Evolutionary conservation across 2,113 vertebrate genomes (phyloP).

Genomic region (Hyaena hyaena): DNA sequence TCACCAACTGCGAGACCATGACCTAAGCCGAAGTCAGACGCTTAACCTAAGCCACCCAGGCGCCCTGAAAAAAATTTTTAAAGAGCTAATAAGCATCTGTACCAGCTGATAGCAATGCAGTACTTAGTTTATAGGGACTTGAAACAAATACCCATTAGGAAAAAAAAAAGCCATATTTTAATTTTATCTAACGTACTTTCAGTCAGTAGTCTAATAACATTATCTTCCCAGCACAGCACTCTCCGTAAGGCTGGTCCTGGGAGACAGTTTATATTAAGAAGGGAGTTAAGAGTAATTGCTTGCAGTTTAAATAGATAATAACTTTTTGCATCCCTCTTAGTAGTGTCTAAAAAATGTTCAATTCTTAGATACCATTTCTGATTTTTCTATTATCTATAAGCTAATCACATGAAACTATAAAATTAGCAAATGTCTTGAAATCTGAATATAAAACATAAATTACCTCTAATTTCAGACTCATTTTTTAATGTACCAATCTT

Average conservation of each 20-base stretch:
- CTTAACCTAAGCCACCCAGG: too few species aligned
- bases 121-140: slow-evolving; percentile 78
- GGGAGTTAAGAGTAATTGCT: slow-evolving; percentile 81
- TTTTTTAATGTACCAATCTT: slow-evolving; percentile 79
- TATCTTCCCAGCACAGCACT: slow-evolving; percentile 78
- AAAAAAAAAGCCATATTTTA: slow-evolving; percentile 67
- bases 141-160: slow-evolving; percentile 73
- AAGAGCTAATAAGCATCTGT: slow-evolving; percentile 84
- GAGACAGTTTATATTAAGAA: slow-evolving; percentile 72
- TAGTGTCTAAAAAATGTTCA: slow-evolving; percentile 78
- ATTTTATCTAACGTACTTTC: slow-evolving; percentile 79
- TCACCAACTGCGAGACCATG: too few species aligned
- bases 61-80: background rate
- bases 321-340: slow-evolving; percentile 85
- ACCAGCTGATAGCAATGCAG: slow-evolving; percentile 82
- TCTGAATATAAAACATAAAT: slow-evolving; percentile 91
- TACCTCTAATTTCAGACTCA: slow-evolving; percentile 89
- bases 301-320: slow-evolving; percentile 84
- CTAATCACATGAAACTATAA: slow-evolving; percentile 89
- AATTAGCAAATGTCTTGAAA: slow-evolving; percentile 90
- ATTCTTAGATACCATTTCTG: slow-evolving; percentile 87
- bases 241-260: slow-evolving; percentile 79
- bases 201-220: slow-evolving; percentile 81
- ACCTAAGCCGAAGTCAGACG: too few species aligned
- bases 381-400: slow-evolving; percentile 88